Base-by-base conservation (phyloP, 2,797 vertebrate genomes). In the Todus mexicanus region DNA sequence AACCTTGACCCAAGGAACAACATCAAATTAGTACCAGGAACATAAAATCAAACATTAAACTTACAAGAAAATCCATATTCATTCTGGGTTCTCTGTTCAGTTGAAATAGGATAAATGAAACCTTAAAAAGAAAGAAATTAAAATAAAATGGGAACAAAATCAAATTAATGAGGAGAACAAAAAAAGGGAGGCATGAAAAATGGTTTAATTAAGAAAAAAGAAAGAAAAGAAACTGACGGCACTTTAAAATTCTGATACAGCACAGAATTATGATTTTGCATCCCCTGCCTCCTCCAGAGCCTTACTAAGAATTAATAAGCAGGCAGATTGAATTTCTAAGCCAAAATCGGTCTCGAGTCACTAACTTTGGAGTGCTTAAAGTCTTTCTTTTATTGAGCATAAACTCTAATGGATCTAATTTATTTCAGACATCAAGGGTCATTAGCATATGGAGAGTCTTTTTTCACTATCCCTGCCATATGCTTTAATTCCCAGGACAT, bases 41-140 rank as follows among this genome's bases (percentile, higher is more conserved):
- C 90, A 92, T 98, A 98, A 98, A 97, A 96, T 95, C 96, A 97
- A 96, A 98, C 96, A 97, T 94, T 96, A 97, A 98, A 99, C 99
- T 99, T 99, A 99, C 99, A 99, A 99, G 99, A 98, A 98, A 98
- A 98, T 98, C 98, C 99, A 98, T 99, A 98, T 98, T 98, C 98
- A 99, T 98, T 98, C 98, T 98, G 98, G 97, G 98, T 98, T 98
- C 99, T 99, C 97, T 98, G 98, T 97, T 99, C 99, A 97, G 98
- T 98, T 97, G 99, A 98, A 98, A 98, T 99, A 98, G 99, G 98
- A 98, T 98, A 99, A 98, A 99, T 98, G 98, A 99, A 99, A 99
- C 99, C 99, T 99, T 99, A 94, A 98, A 98, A 98, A 97, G 97
- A 98, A 97, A 97, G 97, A 97, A 97, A 96, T 96, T 95, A 96